A percentile compares a stretch with the other conserved stretches of the same genome.
Conservation (phyloP, 2,888 invertebrate genomes). For the Calameuta idolon region DNA sequence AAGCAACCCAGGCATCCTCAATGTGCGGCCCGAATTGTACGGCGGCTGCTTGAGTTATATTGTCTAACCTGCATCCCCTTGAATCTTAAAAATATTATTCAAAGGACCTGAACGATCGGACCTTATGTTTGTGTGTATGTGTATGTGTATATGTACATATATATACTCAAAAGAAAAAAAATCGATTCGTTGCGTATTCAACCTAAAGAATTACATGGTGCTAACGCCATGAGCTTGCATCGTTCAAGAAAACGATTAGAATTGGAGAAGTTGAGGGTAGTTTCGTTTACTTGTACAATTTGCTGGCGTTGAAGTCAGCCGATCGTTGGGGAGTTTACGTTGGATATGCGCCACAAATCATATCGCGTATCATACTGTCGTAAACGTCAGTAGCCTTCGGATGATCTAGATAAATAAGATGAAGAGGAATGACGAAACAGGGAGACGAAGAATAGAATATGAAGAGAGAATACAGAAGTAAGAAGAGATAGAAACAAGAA, state of each 20-base stretch:
- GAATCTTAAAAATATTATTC: neutral
- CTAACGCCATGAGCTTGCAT: neutral
- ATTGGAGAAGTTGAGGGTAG: neutral
- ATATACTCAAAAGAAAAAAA: neutral
- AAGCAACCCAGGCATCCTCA: neutral
- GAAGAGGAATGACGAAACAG: slow-evolving; percentile 11
- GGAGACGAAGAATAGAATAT: slow-evolving; percentile 17
- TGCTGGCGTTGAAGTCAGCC: slow-evolving; percentile 4
- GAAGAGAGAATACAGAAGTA: slow-evolving; percentile 18
- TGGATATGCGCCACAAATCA: slow-evolving; percentile 33
- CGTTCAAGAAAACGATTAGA: neutral
- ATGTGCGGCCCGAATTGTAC: neutral
- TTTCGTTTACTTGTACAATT: neutral
- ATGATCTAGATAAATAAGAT: slow-evolving; percentile 21
- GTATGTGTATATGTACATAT: too few relatives aligned
- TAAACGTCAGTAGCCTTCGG: slow-evolving; percentile 27
- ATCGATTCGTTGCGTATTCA: too few relatives aligned
- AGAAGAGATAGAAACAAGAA: slow-evolving; percentile 12
- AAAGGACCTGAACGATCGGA: neutral
- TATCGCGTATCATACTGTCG: slow-evolving; percentile 33
- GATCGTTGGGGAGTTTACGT: slow-evolving; percentile 28
- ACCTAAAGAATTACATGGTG: neutral
- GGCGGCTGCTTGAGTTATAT: neutral
- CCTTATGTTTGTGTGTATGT: neutral
- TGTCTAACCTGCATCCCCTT: neutral